Conservation (phyloP, 1,140 invertebrate species). For the Cotesia chilonis region DNA sequence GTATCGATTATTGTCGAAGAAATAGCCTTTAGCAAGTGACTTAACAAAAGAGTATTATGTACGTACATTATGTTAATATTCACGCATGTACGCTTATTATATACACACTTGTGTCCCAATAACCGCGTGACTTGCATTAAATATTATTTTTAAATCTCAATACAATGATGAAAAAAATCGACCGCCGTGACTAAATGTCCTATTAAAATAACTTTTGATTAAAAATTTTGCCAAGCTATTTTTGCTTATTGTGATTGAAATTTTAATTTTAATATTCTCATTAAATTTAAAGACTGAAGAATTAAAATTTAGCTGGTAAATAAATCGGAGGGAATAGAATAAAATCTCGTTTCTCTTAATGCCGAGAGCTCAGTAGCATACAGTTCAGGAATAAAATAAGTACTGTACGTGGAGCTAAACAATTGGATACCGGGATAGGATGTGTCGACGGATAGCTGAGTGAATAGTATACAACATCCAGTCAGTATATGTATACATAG, state of each 20-base stretch:
- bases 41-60: not conserved
- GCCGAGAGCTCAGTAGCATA: slow-evolving; percentile 7
- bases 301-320: no score
- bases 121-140: slow-evolving; percentile 35
- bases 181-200: no score
- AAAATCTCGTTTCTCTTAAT: slow-evolving; percentile 12
- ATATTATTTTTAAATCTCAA: not conserved
- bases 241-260: no score
- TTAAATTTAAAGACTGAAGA: no score
- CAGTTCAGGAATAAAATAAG: not conserved
- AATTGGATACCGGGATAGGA: slow-evolving; percentile 10
- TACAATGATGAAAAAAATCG: no score
- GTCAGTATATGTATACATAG: no score
- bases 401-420: not conserved
- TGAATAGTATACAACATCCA: not conserved
- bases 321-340: not conserved
- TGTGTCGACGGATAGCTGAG: slow-evolving; percentile 19
- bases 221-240: no score
- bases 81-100: slow-evolving; percentile 8
- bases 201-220: no score
- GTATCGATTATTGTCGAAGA: slow-evolving; percentile 2
- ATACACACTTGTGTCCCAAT: slow-evolving; percentile 27
- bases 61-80: not conserved
- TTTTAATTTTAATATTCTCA: no score
- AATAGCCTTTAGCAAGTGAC: slow-evolving; percentile 24